phyloP scores from a whole-genome alignment of 2,888 invertebrate genomes.

The Ectemnius continuus region DNA sequence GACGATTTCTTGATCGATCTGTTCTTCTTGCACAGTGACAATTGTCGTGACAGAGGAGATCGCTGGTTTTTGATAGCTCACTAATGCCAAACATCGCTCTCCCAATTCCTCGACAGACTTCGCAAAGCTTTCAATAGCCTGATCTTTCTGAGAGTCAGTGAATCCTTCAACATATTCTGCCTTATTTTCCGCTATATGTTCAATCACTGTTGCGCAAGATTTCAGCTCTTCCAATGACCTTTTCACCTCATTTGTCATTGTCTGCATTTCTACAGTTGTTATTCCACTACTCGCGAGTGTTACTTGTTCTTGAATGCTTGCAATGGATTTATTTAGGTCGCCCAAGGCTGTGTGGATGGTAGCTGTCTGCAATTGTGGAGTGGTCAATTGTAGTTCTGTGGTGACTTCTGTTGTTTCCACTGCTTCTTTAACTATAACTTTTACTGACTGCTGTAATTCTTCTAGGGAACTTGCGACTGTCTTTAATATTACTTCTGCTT shows the following conservation, averaged over 20 bases:
- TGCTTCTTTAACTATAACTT: slow-evolving; percentile 23
- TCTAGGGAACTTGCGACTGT: slow-evolving; percentile 43
- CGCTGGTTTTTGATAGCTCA: background rate
- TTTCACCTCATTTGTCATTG: background rate
- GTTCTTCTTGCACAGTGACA: slow-evolving; percentile 18
- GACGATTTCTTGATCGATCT: slow-evolving; percentile 22
- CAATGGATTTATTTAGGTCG: background rate
- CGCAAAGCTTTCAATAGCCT: slow-evolving; percentile 76
- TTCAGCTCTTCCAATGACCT: background rate
- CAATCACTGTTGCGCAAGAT: background rate
- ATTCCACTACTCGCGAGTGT: background rate
- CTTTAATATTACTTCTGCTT: slow-evolving; percentile 31
- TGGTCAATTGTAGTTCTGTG: background rate
- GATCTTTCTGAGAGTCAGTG: background rate
- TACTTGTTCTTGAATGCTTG: background rate
- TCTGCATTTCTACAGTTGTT: background rate
- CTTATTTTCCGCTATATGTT: background rate
- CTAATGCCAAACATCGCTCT: slow-evolving; percentile 14
- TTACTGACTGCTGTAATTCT: slow-evolving; percentile 39
- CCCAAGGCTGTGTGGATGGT: background rate
- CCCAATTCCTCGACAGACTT: slow-evolving; percentile 20
- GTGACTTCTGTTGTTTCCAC: slow-evolving; percentile 22
- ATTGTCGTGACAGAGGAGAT: background rate
- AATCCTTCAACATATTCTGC: background rate
- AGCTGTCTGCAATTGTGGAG: background rate